Evolutionary conservation across 2,888 invertebrate species (phyloP).

Genomic region (Chrysolina oricalcia): DNA sequence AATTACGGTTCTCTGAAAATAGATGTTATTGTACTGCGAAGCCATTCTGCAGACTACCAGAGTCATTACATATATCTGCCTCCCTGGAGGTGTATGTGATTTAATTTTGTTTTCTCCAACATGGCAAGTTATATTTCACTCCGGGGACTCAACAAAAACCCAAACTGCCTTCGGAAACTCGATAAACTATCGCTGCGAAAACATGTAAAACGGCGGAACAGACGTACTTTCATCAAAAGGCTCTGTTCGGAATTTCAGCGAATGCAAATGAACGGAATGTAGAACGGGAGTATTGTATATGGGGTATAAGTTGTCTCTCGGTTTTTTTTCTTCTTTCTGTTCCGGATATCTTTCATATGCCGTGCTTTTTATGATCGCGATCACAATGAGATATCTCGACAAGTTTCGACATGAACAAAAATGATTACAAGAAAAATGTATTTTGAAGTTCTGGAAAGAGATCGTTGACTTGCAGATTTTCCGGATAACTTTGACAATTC

Average conservation of each 20-base stretch:
- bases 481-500: too few relatives aligned
- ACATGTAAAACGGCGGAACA: slow-evolving; percentile 26
- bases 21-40: slow-evolving; percentile 9
- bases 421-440: too few relatives aligned
- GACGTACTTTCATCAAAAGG: neutral
- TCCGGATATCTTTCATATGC: too few relatives aligned
- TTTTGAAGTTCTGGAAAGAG: too few relatives aligned
- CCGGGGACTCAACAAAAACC: slow-evolving; percentile 26
- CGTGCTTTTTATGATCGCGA: too few relatives aligned
- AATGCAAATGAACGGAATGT: neutral
- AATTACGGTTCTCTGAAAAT: neutral
- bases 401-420: too few relatives aligned
- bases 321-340: too few relatives aligned
- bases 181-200: slow-evolving; percentile 27
- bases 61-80: slow-evolving; percentile 2
- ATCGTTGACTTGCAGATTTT: too few relatives aligned
- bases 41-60: neutral
- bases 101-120: slow-evolving; percentile 21
- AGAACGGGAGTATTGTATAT: neutral
- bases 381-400: too few relatives aligned
- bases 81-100: slow-evolving; percentile 20
- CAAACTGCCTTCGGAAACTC: slow-evolving; percentile 17
- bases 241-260: slow-evolving; percentile 4
- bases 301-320: neutral
- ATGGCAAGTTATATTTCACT: slow-evolving; percentile 20